These are phyloP conservation scores for Pinctada fucata DNA, from an alignment of 2,888 invertebrate species.

Conservation along the genomic window DNA sequence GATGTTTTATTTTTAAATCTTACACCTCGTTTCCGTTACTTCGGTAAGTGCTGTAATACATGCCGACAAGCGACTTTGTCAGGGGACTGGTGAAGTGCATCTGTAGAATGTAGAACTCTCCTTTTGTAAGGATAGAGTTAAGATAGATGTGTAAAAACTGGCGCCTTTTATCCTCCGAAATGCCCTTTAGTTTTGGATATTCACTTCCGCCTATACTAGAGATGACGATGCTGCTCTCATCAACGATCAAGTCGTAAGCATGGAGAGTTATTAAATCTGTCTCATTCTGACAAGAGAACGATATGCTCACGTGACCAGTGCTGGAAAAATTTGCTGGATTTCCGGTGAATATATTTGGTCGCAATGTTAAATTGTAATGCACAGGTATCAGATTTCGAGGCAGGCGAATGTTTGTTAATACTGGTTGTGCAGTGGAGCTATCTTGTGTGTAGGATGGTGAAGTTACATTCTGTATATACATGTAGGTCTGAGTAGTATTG, in stretches of 20 bases:
- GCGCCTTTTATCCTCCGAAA: constrained; percentile 15
- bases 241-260: constrained; percentile 81
- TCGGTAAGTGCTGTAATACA: constrained; percentile 55
- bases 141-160: constrained; percentile 49
- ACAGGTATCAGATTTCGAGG: constrained; percentile 53
- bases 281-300: constrained; percentile 39
- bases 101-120: constrained; percentile 41
- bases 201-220: neutral
- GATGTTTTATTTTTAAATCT: constrained; percentile 14
- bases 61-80: constrained; percentile 76
- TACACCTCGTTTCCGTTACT: constrained; percentile 50
- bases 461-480: no score
- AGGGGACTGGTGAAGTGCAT: constrained; percentile 75
- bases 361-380: constrained; percentile 56
- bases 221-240: constrained; percentile 2
- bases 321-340: constrained; percentile 52
- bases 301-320: constrained; percentile 51
- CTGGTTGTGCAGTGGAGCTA: neutral
- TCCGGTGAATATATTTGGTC: constrained; percentile 59
- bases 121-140: constrained; percentile 29
- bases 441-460: no score
- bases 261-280: constrained; percentile 87
- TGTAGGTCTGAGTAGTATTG: no score
- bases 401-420: constrained; percentile 42
- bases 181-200: neutral